Conservation (phyloP, 2,113 vertebrate species). For the Castor canadensis region DNA sequence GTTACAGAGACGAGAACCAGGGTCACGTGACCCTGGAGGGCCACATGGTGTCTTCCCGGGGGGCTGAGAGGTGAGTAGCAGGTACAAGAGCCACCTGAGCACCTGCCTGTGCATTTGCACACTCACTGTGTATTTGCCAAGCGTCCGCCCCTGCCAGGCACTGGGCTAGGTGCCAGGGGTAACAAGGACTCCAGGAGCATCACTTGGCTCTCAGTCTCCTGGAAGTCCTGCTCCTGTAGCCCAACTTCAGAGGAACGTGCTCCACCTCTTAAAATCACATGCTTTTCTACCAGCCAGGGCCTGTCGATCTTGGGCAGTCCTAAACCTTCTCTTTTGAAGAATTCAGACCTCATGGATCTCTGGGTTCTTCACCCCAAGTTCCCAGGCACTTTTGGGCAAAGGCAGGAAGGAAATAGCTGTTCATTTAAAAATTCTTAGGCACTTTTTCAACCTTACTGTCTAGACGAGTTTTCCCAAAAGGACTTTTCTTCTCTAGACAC, state of each 20-base stretch:
- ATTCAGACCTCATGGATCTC: conserved; percentile 36
- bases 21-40: background rate
- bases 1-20: background rate
- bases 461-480: conserved; percentile 38
- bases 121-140: too few relatives aligned
- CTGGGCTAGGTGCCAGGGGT: rapidly evolving
- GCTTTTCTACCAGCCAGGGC: background rate
- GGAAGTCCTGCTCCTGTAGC: background rate
- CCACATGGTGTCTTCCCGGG: background rate
- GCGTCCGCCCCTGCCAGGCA: background rate
- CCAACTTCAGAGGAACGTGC: background rate
- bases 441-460: conserved; percentile 71
- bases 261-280: background rate
- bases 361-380: conserved; percentile 26
- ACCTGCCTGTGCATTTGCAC: rapidly evolving
- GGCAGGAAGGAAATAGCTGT: conserved; percentile 41
- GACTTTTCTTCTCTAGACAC: conserved; percentile 46
- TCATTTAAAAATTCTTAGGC: conserved; percentile 42
- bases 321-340: background rate
- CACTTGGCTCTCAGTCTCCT: background rate
- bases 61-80: background rate
- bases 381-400: conserved; percentile 64
- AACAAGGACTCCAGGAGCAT: background rate
- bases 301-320: background rate
- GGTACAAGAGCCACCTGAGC: background rate